These are phyloP conservation scores for Phlogophora meticulosa DNA, from an alignment of 2,888 invertebrate species.

Conservation along the genomic window DNA sequence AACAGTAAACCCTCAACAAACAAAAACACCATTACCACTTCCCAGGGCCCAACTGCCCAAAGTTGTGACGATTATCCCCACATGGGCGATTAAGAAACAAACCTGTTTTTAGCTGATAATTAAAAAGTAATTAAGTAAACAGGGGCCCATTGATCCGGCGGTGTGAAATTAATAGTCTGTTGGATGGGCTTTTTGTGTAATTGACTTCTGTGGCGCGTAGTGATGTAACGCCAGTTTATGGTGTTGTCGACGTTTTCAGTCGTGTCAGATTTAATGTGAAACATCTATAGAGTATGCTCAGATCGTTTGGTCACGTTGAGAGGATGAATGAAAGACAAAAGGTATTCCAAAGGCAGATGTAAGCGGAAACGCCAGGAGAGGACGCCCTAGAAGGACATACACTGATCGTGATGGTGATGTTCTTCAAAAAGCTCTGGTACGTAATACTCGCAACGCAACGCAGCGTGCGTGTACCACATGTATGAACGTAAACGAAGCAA, in stretches of 20 bases:
- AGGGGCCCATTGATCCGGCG: slow-evolving; percentile 40
- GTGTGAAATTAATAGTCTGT: slow-evolving; percentile 58
- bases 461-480: no score
- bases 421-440: no score
- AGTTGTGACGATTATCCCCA: slow-evolving; percentile 30
- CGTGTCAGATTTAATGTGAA: background rate
- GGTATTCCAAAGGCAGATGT: no score
- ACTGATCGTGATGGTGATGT: no score
- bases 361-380: no score
- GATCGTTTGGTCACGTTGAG: no score
- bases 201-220: slow-evolving; percentile 51
- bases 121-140: slow-evolving; percentile 61
- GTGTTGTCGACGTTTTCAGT: slow-evolving; percentile 6
- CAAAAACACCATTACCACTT: slow-evolving; percentile 11
- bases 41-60: background rate
- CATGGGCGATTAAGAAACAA: slow-evolving; percentile 37
- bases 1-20: background rate
- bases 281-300: slow-evolving; percentile 4
- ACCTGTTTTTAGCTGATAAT: slow-evolving; percentile 52
- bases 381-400: no score
- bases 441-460: no score
- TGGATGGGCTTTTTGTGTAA: slow-evolving; percentile 56
- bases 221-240: slow-evolving; percentile 1
- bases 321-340: no score
- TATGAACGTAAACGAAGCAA: no score